Conservation (phyloP, 2,113 vertebrate genomes). For the Choloepus hoffmanni region DNA sequence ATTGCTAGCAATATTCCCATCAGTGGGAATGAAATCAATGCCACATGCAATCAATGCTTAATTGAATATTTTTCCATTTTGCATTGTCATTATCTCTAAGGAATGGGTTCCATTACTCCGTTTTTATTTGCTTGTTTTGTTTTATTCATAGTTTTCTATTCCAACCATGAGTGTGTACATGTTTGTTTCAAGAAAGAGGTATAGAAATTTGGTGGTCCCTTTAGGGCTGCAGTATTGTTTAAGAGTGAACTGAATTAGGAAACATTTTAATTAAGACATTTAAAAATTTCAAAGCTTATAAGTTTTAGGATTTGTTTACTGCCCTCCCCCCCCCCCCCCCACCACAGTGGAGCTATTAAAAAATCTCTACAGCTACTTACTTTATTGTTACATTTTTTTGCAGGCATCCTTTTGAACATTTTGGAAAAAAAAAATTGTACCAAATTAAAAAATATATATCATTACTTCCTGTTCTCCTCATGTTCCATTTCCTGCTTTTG, state of each 20-base stretch:
- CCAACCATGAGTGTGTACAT: neutral
- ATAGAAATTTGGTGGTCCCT: neutral
- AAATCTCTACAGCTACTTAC: neutral
- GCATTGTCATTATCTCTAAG: neutral
- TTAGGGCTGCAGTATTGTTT: neutral
- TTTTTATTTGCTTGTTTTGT: neutral
- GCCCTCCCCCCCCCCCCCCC: rapidly evolving
- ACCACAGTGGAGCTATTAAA: neutral
- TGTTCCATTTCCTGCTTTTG: neutral
- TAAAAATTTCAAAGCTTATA: constrained; percentile 31
- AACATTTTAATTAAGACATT: constrained; percentile 32
- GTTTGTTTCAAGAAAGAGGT: constrained; percentile 17
- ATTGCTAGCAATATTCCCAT: neutral
- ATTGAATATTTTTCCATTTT: neutral
- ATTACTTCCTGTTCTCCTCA: neutral
- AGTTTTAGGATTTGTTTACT: neutral
- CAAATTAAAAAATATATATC: neutral
- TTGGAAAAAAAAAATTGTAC: neutral
- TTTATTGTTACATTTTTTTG: neutral
- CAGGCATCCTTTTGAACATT: neutral
- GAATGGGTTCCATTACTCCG: neutral
- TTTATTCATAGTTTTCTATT: neutral
- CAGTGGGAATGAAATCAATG: neutral
- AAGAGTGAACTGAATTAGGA: neutral
- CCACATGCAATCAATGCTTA: neutral